Percentiles rank a stretch among this genome's conserved stretches.
phyloP scores from a whole-genome alignment of 64 coral and sea anemone species.

The Actinia tenebrosa region DNA sequence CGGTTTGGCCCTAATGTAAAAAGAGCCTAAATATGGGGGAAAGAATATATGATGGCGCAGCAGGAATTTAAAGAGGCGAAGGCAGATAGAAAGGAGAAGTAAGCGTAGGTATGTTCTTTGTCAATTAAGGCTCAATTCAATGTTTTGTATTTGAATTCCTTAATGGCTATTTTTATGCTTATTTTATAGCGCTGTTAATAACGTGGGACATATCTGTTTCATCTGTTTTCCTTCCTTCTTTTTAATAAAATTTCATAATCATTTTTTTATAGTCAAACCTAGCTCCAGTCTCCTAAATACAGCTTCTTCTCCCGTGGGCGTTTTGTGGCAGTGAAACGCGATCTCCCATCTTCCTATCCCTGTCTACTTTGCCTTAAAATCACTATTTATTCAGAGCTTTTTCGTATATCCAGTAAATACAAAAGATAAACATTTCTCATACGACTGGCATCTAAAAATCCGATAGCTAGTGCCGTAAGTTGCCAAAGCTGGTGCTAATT shows the following conservation, averaged over 20 bases:
- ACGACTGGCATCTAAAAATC: not conserved
- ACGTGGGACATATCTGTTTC: not conserved
- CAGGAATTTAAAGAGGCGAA: not conserved
- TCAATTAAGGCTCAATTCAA: not conserved
- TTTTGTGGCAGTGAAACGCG: not conserved
- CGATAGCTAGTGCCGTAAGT: not conserved
- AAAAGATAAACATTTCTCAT: not conserved
- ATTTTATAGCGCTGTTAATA: not conserved
- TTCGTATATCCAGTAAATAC: not conserved
- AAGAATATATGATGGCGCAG: not conserved
- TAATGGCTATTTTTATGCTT: not conserved
- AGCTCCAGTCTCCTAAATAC: not conserved
- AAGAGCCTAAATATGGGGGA: not conserved
- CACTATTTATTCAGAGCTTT: not conserved
- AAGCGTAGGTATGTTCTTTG: not conserved
- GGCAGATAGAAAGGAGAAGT: not conserved
- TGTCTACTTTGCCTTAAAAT: not conserved
- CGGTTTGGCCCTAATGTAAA: not conserved
- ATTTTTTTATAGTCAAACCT: not conserved
- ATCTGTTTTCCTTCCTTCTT: not conserved
- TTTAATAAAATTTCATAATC: not conserved
- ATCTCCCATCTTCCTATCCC: not conserved
- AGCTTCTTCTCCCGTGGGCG: not conserved
- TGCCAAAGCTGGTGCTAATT: not conserved
- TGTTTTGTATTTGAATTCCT: not conserved